phyloP scores from a whole-genome alignment of 2,888 invertebrate genomes.

The Pyrochroa serraticornis region DNA sequence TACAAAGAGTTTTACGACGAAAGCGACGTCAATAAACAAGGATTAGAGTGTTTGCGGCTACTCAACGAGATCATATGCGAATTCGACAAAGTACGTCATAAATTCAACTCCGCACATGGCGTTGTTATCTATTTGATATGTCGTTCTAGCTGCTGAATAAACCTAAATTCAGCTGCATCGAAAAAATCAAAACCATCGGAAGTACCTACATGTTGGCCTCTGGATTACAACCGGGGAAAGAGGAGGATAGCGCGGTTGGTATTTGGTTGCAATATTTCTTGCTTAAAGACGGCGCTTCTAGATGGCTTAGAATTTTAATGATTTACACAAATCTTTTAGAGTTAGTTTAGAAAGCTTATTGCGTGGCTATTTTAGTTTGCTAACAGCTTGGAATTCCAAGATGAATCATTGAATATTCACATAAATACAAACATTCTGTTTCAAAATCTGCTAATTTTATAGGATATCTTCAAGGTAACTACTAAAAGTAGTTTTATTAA shows the following conservation, averaged over 20 bases:
- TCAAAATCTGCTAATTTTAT: slow-evolving; percentile 20
- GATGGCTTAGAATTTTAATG: not conserved
- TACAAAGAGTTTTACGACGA: slow-evolving; percentile 97
- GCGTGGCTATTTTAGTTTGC: slow-evolving; percentile 1
- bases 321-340: too few species aligned
- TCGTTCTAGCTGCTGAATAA: slow-evolving; percentile 79
- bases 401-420: not conserved
- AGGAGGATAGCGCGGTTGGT: slow-evolving; percentile 73
- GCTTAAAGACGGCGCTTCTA: too few species aligned
- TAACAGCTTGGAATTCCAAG: slow-evolving; percentile 2
- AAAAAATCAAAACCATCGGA: slow-evolving; percentile 98
- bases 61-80: slow-evolving; percentile 98
- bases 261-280: not conserved
- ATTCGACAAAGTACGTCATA: slow-evolving; percentile 83
- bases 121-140: not conserved
- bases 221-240: slow-evolving; percentile 87
- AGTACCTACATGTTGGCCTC: slow-evolving; percentile 98
- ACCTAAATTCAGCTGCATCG: slow-evolving; percentile 93
- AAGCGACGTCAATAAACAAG: slow-evolving; percentile 96
- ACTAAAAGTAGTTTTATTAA: slow-evolving; percentile 4
- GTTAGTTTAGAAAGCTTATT: too few species aligned
- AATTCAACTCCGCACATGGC: too few species aligned
- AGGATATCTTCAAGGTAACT: slow-evolving; percentile 44
- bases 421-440: slow-evolving; percentile 1
- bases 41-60: slow-evolving; percentile 89